Evolutionary conservation across 2,888 invertebrate species (phyloP).

Genomic region (Drosophila borealis): DNA sequence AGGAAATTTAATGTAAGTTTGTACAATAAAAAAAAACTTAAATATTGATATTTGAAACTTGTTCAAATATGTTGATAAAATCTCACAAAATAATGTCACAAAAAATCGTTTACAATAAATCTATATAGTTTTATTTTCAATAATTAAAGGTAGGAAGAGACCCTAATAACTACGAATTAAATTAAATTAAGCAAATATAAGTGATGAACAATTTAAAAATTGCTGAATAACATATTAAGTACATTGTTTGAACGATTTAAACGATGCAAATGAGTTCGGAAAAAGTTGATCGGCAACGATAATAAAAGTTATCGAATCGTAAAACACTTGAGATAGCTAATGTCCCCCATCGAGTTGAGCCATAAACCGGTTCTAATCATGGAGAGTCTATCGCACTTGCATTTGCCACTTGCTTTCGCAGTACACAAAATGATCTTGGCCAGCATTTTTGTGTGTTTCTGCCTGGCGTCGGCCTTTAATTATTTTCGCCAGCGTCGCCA

Average conservation of each 20-base stretch:
- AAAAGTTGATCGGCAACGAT: slow-evolving; percentile 12
- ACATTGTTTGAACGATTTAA: neutral
- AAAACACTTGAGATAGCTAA: slow-evolving; percentile 36
- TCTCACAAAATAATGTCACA: too few relatives aligned
- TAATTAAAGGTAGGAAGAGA: too few relatives aligned
- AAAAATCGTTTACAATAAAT: too few relatives aligned
- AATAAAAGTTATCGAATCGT: slow-evolving; percentile 13
- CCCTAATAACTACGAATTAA: too few relatives aligned
- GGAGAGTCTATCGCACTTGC: slow-evolving; percentile 17
- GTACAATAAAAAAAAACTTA: too few relatives aligned
- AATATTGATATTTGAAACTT: too few relatives aligned
- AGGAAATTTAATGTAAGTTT: too few relatives aligned
- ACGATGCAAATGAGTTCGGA: neutral
- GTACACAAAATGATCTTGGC: slow-evolving; percentile 64
- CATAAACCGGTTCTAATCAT: slow-evolving; percentile 23
- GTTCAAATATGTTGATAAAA: too few relatives aligned
- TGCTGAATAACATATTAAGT: too few relatives aligned
- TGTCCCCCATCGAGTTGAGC: slow-evolving; percentile 1
- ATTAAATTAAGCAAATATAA: too few relatives aligned
- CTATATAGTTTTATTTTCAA: too few relatives aligned
- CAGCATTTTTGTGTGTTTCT: slow-evolving; percentile 64
- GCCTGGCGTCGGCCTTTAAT: slow-evolving; percentile 67
- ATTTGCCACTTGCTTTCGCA: slow-evolving; percentile 25
- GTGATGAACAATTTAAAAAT: too few relatives aligned
- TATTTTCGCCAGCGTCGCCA: slow-evolving; percentile 62